Conservation (phyloP, 2,113 vertebrate species). For the Alces alces region DNA sequence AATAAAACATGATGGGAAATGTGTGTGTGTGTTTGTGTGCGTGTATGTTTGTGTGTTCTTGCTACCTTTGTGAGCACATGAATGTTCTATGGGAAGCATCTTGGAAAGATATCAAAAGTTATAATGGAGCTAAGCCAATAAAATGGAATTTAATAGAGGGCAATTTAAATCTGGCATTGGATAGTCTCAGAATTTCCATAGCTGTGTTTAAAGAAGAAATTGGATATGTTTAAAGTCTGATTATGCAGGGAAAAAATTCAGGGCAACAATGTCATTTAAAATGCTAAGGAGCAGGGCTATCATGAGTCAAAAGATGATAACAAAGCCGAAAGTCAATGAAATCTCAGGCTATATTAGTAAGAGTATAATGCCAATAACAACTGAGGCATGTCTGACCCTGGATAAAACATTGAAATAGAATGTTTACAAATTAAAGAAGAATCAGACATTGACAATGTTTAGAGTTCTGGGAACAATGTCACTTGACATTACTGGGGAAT, state of each 20-base stretch:
- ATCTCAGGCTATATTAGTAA: not conserved
- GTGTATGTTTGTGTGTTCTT: not conserved
- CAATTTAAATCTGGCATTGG: not conserved
- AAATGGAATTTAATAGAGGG: not conserved
- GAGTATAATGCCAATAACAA: not conserved
- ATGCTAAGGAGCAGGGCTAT: not conserved
- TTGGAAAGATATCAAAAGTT: not conserved
- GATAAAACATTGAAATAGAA: not conserved
- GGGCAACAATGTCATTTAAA: not conserved
- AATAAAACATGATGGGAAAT: not conserved
- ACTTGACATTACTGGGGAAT: not conserved
- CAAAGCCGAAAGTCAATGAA: not conserved
- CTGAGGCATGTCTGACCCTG: not conserved
- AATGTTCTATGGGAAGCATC: not conserved
- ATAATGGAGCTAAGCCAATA: not conserved
- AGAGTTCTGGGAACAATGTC: not conserved
- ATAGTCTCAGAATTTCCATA: not conserved
- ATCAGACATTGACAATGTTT: not conserved
- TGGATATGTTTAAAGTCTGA: not conserved
- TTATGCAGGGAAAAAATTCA: not conserved
- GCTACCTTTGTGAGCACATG: not conserved
- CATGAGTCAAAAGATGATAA: not conserved
- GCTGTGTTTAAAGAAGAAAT: not conserved
- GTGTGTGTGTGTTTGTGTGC: not conserved
- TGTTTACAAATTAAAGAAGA: not conserved